Conservation (phyloP, 2,797 vertebrate genomes). For the Orientallactaga sibirica region DNA sequence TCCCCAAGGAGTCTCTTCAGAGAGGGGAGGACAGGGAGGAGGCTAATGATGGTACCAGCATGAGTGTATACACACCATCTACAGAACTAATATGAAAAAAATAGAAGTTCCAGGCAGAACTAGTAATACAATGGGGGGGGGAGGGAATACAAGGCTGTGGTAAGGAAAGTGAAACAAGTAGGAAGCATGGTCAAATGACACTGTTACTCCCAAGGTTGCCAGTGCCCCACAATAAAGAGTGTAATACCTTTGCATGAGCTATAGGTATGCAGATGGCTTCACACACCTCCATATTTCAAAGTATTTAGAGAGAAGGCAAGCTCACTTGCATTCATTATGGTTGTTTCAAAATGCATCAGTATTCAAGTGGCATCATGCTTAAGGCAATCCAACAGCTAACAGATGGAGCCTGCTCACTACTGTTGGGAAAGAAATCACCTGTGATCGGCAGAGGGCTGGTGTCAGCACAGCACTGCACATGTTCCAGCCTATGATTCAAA, state of each 20-base stretch:
- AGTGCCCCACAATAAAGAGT: not conserved
- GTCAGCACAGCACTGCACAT: too few species aligned
- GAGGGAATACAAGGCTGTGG: not conserved
- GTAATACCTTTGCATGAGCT: not conserved
- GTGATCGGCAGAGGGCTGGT: not conserved
- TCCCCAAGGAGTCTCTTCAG: too few species aligned
- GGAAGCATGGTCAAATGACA: not conserved
- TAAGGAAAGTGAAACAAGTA: not conserved
- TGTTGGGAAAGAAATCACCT: not conserved
- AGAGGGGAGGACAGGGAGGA: too few species aligned
- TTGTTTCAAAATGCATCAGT: not conserved
- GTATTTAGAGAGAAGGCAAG: constrained; percentile 7
- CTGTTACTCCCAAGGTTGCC: not conserved
- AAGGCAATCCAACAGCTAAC: constrained; percentile 26
- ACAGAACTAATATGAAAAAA: too few species aligned
- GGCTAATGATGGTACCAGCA: too few species aligned
- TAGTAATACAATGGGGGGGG: too few species aligned
- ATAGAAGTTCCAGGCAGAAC: too few species aligned
- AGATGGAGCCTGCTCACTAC: not conserved
- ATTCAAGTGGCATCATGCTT: constrained; percentile 47
- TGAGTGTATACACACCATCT: too few species aligned
- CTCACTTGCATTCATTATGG: not conserved
- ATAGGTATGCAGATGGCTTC: not conserved
- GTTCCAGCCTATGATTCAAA: not conserved
- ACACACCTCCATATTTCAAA: not conserved